These are phyloP conservation scores for Aspidiotus rigidus DNA, from an alignment of 2,888 invertebrate genomes.

Conservation along the genomic window DNA sequence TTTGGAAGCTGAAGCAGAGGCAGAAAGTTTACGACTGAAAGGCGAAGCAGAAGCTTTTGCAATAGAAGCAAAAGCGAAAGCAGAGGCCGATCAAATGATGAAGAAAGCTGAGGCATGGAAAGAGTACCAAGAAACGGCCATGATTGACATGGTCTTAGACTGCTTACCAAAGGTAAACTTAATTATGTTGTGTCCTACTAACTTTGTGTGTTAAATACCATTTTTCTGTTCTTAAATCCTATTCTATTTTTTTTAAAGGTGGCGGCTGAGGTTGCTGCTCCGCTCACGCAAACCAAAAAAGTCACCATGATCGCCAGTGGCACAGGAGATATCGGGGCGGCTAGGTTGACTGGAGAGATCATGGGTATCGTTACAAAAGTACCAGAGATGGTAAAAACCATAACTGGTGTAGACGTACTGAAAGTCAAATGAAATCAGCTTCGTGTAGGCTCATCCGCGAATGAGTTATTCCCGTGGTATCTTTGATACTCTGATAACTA, in stretches of 20 bases:
- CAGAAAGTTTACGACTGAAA: conserved; percentile 75
- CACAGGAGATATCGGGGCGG: conserved; percentile 80
- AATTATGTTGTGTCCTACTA: background rate
- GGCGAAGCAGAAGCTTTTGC: conserved; percentile 89
- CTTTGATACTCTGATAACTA: background rate
- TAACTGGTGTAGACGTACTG: conserved; percentile 90
- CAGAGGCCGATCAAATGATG: conserved; percentile 94
- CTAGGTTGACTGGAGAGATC: conserved; percentile 89
- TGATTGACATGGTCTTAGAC: conserved; percentile 93
- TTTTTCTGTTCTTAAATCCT: background rate
- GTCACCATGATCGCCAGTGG: conserved; percentile 95
- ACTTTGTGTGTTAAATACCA: background rate
- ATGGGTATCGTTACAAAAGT: conserved; percentile 85
- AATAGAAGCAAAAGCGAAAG: conserved; percentile 86
- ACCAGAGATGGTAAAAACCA: conserved; percentile 77
- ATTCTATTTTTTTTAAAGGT: conserved; percentile 52
- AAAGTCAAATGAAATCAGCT: conserved; percentile 50
- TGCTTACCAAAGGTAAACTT: conserved; percentile 91
- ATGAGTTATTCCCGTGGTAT: conserved; percentile 28
- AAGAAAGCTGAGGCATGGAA: conserved; percentile 96
- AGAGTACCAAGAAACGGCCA: conserved; percentile 89
- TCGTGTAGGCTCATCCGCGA: conserved; percentile 25
- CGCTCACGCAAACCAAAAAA: conserved; percentile 86
- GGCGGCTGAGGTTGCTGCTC: conserved; percentile 93
- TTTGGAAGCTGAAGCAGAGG: conserved; percentile 92